Percentiles rank a stretch among this genome's conserved stretches.
Evolutionary conservation across 2,888 invertebrate genomes (phyloP).

Genomic region (Psylliodes chrysocephalus): DNA sequence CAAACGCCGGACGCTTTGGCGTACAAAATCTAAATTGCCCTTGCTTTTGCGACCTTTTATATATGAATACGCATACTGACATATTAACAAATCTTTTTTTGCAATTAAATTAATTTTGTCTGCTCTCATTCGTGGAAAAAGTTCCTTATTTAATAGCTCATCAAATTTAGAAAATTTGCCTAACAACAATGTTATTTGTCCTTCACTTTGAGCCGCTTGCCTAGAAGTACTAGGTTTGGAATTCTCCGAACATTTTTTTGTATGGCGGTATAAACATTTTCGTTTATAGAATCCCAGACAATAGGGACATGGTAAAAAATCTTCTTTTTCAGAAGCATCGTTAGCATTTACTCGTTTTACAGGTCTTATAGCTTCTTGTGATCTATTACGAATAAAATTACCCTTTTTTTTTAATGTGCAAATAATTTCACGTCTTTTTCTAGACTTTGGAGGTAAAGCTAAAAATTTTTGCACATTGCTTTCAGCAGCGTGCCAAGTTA

Average conservation of each 20-base stretch:
- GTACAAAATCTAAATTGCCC: constrained; percentile 42
- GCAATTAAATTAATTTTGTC: constrained; percentile 23
- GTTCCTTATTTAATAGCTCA: neutral
- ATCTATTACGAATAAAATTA: neutral
- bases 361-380: neutral
- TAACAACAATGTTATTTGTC: neutral
- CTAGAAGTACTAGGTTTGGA: neutral
- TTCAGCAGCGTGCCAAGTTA: neutral
- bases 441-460: neutral
- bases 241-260: neutral
- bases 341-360: neutral
- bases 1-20: constrained; percentile 31
- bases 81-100: constrained; percentile 42
- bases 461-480: neutral
- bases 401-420: neutral
- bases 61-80: constrained; percentile 43
- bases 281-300: neutral
- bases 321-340: neutral
- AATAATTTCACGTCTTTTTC: neutral
- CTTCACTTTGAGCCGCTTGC: neutral
- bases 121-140: neutral
- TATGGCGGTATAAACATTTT: neutral
- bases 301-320: neutral
- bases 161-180: neutral
- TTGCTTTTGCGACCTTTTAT: constrained; percentile 44